phyloP scores from a whole-genome alignment of 1,140 invertebrate genomes.

The Camponotus floridanus region DNA sequence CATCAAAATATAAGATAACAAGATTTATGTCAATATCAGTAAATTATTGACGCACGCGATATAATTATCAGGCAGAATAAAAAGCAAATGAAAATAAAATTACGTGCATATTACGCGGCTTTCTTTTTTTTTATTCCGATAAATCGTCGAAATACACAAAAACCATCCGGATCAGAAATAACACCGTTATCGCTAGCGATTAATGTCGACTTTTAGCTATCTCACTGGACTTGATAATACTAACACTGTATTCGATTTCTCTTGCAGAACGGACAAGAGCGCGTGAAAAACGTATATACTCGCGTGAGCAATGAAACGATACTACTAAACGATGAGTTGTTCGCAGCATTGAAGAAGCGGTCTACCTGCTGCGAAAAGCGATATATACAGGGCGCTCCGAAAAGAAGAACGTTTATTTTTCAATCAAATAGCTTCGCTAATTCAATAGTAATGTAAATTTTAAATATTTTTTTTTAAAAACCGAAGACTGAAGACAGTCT shows the following conservation, averaged over 20 bases:
- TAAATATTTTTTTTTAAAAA: conserved; percentile 5
- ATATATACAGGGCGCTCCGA: conserved; percentile 30
- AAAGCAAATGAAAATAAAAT: neutral
- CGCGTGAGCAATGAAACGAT: conserved; percentile 25
- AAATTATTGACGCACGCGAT: neutral
- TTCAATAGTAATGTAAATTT: conserved; percentile 28
- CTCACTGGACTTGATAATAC: conserved; percentile 39
- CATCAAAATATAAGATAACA: neutral
- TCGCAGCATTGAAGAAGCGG: neutral
- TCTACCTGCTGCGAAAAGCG: conserved; percentile 32
- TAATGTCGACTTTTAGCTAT: conserved; percentile 6
- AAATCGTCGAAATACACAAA: neutral
- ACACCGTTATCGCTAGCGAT: conserved; percentile 43
- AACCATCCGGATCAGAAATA: conserved; percentile 21
- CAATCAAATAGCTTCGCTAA: neutral
- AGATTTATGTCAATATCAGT: neutral
- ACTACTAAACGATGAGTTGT: conserved; percentile 37
- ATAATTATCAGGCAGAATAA: neutral
- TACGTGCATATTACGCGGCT: neutral
- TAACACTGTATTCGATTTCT: neutral
- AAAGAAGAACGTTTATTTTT: conserved; percentile 3
- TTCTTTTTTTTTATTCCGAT: neutral
- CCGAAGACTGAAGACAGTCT: conserved; percentile 18
- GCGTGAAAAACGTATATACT: neutral
- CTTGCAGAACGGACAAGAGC: neutral